phyloP scores from a whole-genome alignment of 2,113 vertebrate species.

The Crotalus tigris region DNA sequence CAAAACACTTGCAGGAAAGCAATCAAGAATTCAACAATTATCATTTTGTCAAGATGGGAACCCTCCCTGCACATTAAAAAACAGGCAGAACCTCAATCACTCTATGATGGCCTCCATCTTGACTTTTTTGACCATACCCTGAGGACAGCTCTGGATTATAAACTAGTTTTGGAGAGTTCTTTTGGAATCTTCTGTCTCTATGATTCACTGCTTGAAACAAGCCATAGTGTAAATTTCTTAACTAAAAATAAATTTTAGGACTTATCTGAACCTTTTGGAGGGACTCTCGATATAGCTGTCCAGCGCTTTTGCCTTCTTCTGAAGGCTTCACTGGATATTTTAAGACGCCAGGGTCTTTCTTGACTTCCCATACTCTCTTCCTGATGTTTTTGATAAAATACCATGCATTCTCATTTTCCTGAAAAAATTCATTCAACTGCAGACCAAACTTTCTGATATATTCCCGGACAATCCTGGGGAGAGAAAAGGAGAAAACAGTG shows the following conservation, averaged over 20 bases:
- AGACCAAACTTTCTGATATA: slow-evolving; percentile 30
- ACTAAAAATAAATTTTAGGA: background rate
- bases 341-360: slow-evolving; percentile 30
- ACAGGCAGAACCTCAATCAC: background rate
- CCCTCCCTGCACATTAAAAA: background rate
- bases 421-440: slow-evolving; percentile 18
- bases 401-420: slow-evolving; percentile 23
- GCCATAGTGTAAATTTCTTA: background rate
- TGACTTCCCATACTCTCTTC: background rate
- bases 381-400: slow-evolving; percentile 35
- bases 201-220: background rate
- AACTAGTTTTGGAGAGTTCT: too few relatives aligned
- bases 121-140: background rate
- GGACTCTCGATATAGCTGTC: slow-evolving; percentile 22
- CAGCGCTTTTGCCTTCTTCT: slow-evolving; percentile 28
- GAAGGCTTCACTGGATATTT: slow-evolving; percentile 14
- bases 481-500: background rate
- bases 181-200: background rate
- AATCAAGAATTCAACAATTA: background rate
- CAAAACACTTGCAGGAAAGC: background rate
- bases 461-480: slow-evolving; percentile 26
- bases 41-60: background rate
- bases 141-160: background rate
- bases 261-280: slow-evolving; percentile 29
- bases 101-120: background rate